These are phyloP conservation scores for Achlya flavicornis DNA, from an alignment of 2,888 invertebrate genomes.

Conservation along the genomic window DNA sequence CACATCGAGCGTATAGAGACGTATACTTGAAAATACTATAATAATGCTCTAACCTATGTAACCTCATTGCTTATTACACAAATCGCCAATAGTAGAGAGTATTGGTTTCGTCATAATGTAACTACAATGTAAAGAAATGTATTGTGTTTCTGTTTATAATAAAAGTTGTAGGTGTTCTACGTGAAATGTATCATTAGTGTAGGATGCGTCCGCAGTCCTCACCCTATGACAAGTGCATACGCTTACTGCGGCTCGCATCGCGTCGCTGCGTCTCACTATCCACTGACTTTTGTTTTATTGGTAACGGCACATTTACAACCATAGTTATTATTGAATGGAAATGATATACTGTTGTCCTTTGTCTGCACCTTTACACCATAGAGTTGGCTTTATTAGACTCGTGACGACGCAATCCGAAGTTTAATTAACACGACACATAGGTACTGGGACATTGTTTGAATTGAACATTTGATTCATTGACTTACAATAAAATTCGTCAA, in stretches of 20 bases:
- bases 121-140: no score
- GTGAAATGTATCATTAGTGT: no score
- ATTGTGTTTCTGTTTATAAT: no score
- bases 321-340: slow-evolving; percentile 45
- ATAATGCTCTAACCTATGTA: no score
- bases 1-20: no score
- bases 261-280: neutral
- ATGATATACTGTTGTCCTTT: slow-evolving; percentile 41
- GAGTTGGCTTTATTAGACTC: slow-evolving; percentile 43
- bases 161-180: no score
- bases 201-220: neutral
- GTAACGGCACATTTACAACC: slow-evolving; percentile 57
- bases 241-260: neutral
- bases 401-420: slow-evolving; percentile 48
- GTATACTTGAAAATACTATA: no score
- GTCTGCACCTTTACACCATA: slow-evolving; percentile 39
- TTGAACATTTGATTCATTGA: slow-evolving; percentile 15
- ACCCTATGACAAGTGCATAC: slow-evolving; percentile 11
- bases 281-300: slow-evolving; percentile 38
- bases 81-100: no score
- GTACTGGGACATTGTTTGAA: slow-evolving; percentile 19
- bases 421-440: slow-evolving; percentile 34
- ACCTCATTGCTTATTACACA: no score
- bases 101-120: no score
- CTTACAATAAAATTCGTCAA: slow-evolving; percentile 1